Conservation (phyloP, 1,140 invertebrate species). For the Rhysida immarginata region DNA sequence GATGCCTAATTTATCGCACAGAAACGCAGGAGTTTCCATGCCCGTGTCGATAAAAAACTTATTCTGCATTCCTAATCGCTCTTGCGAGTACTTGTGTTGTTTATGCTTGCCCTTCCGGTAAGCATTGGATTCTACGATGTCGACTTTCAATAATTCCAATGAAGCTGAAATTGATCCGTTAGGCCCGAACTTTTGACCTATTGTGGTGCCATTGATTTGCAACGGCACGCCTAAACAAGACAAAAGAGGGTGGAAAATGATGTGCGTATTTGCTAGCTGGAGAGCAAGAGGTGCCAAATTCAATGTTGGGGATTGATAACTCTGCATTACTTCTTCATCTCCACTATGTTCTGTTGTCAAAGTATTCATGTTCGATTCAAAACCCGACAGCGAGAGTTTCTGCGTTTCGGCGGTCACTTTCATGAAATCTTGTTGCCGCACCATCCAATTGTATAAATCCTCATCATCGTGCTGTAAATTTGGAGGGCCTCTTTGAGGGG, state of each 20-base stretch:
- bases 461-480: conserved; percentile 34
- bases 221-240: conserved; percentile 69
- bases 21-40: conserved; percentile 68
- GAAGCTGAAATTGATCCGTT: conserved; percentile 72
- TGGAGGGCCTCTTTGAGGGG: conserved; percentile 16
- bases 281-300: conserved; percentile 50
- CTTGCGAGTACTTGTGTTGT: conserved; percentile 13
- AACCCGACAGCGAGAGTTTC: conserved; percentile 15
- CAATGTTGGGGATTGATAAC: conserved; percentile 30
- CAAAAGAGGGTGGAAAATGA: conserved; percentile 79
- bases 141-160: conserved; percentile 74
- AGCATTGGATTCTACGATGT: conserved; percentile 67
- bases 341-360: conserved; percentile 22
- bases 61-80: neutral
- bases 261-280: conserved; percentile 69
- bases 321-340: conserved; percentile 18
- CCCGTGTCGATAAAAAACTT: conserved; percentile 16
- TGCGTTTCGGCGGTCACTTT: conserved; percentile 19
- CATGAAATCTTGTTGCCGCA: conserved; percentile 59
- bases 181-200: conserved; percentile 69
- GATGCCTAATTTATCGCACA: conserved; percentile 76
- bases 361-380: conserved; percentile 42
- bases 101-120: conserved; percentile 22
- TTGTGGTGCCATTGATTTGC: conserved; percentile 49
- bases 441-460: conserved; percentile 90